These are phyloP conservation scores for Drosophila cardini DNA, from an alignment of 1,140 invertebrate genomes.

Conservation along the genomic window DNA sequence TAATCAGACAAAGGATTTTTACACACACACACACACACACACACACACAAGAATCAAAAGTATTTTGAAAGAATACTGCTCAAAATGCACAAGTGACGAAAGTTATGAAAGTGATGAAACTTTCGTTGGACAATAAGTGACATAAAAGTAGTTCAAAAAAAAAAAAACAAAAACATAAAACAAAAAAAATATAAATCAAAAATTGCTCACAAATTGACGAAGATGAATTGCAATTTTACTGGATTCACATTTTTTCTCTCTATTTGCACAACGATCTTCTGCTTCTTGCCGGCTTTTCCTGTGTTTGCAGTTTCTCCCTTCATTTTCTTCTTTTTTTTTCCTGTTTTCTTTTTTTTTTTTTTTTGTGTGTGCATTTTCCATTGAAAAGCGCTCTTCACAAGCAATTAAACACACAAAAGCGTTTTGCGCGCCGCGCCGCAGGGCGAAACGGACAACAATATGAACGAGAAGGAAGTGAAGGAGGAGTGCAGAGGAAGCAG, in stretches of 20 bases:
- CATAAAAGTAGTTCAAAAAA: not conserved
- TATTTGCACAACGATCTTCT: not conserved
- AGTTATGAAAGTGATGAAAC: conserved; percentile 5
- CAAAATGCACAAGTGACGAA: not conserved
- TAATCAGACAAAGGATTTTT: not conserved
- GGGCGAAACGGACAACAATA: conserved; percentile 62
- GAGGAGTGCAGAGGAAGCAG: too few relatives aligned
- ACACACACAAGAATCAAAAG: too few relatives aligned
- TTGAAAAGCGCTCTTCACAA: conserved; percentile 82
- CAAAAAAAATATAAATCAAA: too few relatives aligned
- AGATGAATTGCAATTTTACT: not conserved
- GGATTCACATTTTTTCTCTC: not conserved
- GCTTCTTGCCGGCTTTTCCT: conserved; percentile 6
- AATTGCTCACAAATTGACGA: not conserved
- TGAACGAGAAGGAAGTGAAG: not conserved
- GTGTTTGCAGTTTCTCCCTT: conserved; percentile 1
- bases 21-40: too few relatives aligned
- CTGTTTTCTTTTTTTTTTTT: conserved; percentile 30
- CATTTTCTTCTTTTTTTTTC: not conserved
- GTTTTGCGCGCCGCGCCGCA: conserved; percentile 73
- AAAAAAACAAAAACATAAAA: too few relatives aligned
- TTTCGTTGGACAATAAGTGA: not conserved
- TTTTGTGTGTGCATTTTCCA: conserved; percentile 69
- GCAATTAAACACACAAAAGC: conserved; percentile 83
- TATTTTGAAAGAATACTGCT: not conserved